Evolutionary conservation across 2,113 vertebrate genomes (phyloP).

Genomic region (Solenodon paradoxus): DNA sequence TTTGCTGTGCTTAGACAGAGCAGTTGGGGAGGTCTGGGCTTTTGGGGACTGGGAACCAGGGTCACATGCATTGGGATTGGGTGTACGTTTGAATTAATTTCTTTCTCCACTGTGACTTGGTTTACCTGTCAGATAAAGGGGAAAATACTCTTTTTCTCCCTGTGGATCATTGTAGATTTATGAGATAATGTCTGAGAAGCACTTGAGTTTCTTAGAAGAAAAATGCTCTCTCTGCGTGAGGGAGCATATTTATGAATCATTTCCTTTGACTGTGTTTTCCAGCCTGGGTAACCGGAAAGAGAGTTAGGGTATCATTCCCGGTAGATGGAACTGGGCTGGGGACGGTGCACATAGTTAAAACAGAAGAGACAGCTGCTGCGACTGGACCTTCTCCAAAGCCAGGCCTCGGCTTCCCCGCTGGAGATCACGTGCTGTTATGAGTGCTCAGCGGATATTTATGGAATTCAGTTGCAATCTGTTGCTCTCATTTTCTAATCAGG

Average conservation of each 20-base stretch:
- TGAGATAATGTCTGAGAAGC: conserved; percentile 41
- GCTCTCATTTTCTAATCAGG: not conserved
- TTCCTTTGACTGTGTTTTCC: not conserved
- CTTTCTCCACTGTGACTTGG: conserved; percentile 16
- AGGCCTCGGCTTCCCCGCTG: not conserved
- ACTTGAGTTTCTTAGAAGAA: conserved; percentile 35
- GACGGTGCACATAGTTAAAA: too few relatives aligned
- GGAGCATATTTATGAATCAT: not conserved
- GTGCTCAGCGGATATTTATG: not conserved
- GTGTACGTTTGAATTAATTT: not conserved
- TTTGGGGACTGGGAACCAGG: not conserved
- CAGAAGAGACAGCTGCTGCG: not conserved
- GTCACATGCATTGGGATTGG: not conserved
- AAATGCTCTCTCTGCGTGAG: not conserved
- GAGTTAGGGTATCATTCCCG: not conserved
- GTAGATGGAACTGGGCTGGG: not conserved
- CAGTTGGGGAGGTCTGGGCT: too few relatives aligned
- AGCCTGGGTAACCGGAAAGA: not conserved
- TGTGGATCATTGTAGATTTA: not conserved
- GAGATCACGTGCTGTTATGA: not conserved
- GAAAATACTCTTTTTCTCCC: not conserved
- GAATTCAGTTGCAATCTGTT: not conserved
- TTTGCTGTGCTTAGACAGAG: not conserved
- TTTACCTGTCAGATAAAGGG: conserved; percentile 30
- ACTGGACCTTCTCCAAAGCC: too few relatives aligned